Evolutionary conservation across 2,113 vertebrate genomes (phyloP).

Genomic region (Leiothrix lutea): DNA sequence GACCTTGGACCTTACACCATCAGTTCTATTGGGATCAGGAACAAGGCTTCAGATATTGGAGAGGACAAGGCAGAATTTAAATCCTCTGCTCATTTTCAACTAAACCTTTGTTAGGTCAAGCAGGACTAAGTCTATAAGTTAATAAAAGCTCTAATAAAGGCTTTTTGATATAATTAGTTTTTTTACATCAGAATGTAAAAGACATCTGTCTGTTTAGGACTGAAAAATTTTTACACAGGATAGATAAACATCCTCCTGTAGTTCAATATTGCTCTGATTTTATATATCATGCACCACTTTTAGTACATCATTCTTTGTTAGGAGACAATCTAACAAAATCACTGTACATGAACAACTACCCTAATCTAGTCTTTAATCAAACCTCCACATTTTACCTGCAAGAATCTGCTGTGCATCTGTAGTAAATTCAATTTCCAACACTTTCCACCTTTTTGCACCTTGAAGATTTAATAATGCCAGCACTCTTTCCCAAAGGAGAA

Average conservation of each 20-base stretch:
- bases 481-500: not conserved
- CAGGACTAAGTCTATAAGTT: not conserved
- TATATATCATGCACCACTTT: not conserved
- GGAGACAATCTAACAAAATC: not conserved
- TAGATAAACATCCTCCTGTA: not conserved
- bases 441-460: not conserved
- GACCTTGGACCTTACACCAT: not conserved
- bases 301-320: not conserved
- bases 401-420: not conserved
- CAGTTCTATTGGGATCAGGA: not conserved
- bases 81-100: not conserved
- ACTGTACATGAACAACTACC: not conserved
- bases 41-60: not conserved
- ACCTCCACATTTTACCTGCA: not conserved
- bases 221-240: not conserved
- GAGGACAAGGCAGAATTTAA: not conserved
- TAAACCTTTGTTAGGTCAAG: not conserved
- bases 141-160: not conserved
- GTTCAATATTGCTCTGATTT: not conserved
- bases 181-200: not conserved
- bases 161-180: not conserved
- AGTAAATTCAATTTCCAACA: not conserved
- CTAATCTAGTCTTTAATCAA: not conserved
- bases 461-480: not conserved
- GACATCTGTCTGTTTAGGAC: not conserved